Conservation (phyloP, 2,113 vertebrate species). For the Strix aluco region DNA sequence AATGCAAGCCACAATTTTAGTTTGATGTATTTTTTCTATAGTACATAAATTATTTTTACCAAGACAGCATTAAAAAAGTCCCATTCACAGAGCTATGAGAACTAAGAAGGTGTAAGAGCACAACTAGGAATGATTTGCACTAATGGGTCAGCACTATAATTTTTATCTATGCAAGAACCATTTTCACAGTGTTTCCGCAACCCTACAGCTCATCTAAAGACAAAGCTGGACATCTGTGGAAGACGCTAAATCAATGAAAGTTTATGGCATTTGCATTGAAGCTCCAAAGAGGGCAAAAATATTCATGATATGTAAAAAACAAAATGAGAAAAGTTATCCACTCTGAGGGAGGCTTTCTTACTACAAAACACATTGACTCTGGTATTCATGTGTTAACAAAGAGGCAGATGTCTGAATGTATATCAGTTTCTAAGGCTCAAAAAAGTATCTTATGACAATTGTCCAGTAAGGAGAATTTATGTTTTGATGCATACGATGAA, state of each 20-base stretch:
- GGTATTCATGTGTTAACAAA: background rate
- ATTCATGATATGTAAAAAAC: background rate
- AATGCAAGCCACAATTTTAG: background rate
- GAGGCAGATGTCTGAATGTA: background rate
- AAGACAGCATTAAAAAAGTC: background rate
- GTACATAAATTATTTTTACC: background rate
- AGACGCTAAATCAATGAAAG: background rate
- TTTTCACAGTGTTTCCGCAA: background rate
- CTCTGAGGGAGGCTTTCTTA: background rate
- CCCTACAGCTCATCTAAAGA: background rate
- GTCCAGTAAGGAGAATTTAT: background rate
- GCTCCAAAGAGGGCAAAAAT: background rate
- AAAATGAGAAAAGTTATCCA: background rate
- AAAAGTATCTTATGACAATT: background rate
- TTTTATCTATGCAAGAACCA: background rate
- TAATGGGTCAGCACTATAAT: background rate
- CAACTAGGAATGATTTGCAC: background rate
- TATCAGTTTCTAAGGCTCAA: background rate
- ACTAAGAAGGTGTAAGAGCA: background rate
- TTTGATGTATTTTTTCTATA: background rate
- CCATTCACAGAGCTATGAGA: background rate
- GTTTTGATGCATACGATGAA: conserved; percentile 3
- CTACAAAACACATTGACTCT: background rate
- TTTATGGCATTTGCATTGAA: background rate
- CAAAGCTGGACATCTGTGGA: background rate